Conservation (phyloP, 2,888 invertebrate species). For the Pharmacophagus antenor region DNA sequence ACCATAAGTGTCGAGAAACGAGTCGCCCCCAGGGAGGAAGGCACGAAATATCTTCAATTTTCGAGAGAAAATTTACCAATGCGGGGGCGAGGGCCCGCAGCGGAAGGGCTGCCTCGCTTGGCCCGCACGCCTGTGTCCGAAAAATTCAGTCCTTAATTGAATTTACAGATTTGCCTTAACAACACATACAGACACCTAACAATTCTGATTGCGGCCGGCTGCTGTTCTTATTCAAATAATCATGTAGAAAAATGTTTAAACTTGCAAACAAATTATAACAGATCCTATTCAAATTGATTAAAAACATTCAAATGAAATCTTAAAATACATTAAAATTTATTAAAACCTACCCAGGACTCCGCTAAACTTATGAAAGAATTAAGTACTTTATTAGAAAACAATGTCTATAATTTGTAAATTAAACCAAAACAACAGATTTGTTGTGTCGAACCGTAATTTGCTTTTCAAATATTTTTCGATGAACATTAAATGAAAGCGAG, state of each 20-base stretch:
- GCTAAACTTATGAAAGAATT: constrained; percentile 17
- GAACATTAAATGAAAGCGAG: constrained; percentile 34
- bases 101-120: constrained; percentile 71
- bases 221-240: neutral
- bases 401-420: constrained; percentile 21
- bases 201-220: constrained; percentile 54
- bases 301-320: neutral
- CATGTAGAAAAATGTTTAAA: neutral
- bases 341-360: constrained; percentile 24
- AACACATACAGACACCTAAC: constrained; percentile 62
- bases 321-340: constrained; percentile 25
- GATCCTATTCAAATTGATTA: neutral
- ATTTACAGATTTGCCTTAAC: constrained; percentile 78
- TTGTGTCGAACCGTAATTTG: constrained; percentile 26
- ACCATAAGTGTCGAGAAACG: constrained; percentile 81
- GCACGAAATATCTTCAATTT: constrained; percentile 80
- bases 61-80: constrained; percentile 80
- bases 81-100: constrained; percentile 75
- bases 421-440: constrained; percentile 24
- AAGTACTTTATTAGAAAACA: constrained; percentile 24
- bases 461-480: constrained; percentile 33
- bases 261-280: neutral
- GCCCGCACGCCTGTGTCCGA: constrained; percentile 73
- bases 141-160: constrained; percentile 78
- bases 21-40: constrained; percentile 77